Base-by-base conservation (phyloP, 2,797 vertebrate species). In the Rhinella marina region DNA sequence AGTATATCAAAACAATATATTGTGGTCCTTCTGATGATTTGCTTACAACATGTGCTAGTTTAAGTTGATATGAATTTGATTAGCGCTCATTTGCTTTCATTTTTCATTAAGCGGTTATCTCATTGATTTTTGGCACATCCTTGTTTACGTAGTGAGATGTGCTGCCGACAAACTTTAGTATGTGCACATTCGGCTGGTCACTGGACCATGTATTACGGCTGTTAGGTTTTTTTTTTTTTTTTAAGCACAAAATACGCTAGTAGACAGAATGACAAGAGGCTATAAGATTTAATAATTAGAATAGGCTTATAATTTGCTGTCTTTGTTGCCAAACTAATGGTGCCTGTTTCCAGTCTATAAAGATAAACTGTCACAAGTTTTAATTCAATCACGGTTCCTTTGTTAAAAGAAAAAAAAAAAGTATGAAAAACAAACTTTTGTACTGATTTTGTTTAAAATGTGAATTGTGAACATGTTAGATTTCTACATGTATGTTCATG, bases 381-480 rank as follows among this genome's bases (percentile, higher is more conserved):
- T 41, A 41, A 41, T 41, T 41, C 5, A 41, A 41, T 41, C 41
- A 41, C 41, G 3, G 41, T 41, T 41, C 41, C 41, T 41, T 41
- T 41, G 41, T 41, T 41, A 41, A 41, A 41, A 41, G 41, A 41
- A 41, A 32, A 4, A 41, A 41, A 4, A 90, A 89, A 90, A n/a
- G 41, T 32, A 48, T 85, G 84, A 91, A n/a, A 72, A 70, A 29
- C 68, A 90, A 90, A 0, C 61, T 93, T 16, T 54, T 77, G 72
- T 50, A 59, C 64, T 85, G n/a, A 92, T 86, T 73, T 52, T 92
- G 90, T 92, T 93, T 92, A 92, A 91, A 93, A 92, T 92, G 86
- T 91, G 92, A 93, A 90, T 89, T 89, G 90, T 91, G 93, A 94
- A 94, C 92, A 90, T 89, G 86, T 91, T 78, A 84, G 9, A 25